Conservation (phyloP, 2,797 vertebrate species). For the Alcedo quadribrachys region DNA sequence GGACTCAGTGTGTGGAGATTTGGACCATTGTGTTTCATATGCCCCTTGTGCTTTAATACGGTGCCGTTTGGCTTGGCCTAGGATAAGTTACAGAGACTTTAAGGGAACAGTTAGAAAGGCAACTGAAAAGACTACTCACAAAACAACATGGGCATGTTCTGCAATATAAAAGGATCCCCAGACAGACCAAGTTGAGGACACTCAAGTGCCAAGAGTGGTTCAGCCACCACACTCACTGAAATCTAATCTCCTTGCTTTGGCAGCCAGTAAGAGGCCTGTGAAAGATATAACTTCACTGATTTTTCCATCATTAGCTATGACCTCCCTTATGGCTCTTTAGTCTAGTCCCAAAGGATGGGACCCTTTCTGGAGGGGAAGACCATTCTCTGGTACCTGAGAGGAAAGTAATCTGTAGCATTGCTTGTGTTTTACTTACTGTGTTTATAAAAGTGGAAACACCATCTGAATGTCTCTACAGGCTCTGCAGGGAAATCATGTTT, state of each 20-base stretch:
- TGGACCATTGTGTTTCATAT: background rate
- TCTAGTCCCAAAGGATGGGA: background rate
- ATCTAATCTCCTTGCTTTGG: slow-evolving; percentile 11
- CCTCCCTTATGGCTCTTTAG: background rate
- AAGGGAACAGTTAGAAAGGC: slow-evolving; percentile 6
- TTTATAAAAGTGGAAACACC: slow-evolving; percentile 22
- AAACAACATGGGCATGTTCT: background rate
- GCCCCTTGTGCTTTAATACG: background rate
- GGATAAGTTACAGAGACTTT: background rate
- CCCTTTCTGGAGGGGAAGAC: slow-evolving; percentile 21
- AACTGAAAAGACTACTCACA: background rate
- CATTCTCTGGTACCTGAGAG: slow-evolving; percentile 4
- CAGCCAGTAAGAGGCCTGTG: slow-evolving; percentile 8
- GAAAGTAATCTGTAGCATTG: background rate
- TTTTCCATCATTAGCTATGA: slow-evolving; percentile 51
- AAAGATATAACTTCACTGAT: slow-evolving; percentile 27
- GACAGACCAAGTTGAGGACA: background rate
- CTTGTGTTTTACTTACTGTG: slow-evolving; percentile 18
- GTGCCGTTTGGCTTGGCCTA: background rate
- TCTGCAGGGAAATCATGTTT: slow-evolving; percentile 54
- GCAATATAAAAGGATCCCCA: slow-evolving; percentile 18
- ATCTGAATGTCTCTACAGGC: slow-evolving; percentile 3
- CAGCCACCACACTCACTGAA: slow-evolving; percentile 19
- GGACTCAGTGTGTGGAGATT: background rate
- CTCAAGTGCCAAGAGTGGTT: slow-evolving; percentile 9